Percentiles rank a stretch among this genome's conserved stretches.
phyloP scores from a whole-genome alignment of 2,888 invertebrate genomes.

The Leptinotarsa tumamoca region DNA sequence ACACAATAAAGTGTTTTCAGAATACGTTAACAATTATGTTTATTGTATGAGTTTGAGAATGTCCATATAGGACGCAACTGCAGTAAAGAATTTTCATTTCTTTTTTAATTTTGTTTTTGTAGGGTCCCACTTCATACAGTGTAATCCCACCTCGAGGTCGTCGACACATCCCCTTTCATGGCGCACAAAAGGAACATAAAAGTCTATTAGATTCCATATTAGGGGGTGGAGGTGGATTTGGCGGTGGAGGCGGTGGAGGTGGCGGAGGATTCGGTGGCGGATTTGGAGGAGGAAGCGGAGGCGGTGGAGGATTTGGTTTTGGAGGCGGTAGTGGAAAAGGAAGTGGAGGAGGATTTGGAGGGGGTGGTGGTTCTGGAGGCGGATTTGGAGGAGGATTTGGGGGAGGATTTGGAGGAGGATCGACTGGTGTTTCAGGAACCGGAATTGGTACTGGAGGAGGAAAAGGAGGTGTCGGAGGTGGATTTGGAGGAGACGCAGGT shows the following conservation, averaged over 20 bases:
- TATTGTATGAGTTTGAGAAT: too few species aligned
- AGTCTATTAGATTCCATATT: slow-evolving; percentile 59
- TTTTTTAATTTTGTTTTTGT: background rate
- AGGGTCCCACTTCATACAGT: background rate
- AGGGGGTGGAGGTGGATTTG: slow-evolving; percentile 23
- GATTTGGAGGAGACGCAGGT: slow-evolving; percentile 1
- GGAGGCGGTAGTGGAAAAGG: slow-evolving; percentile 33
- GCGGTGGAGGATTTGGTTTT: slow-evolving; percentile 32
- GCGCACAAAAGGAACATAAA: slow-evolving; percentile 9
- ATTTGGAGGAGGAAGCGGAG: slow-evolving; percentile 33
- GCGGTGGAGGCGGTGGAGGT: slow-evolving; percentile 30
- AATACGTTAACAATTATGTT: background rate
- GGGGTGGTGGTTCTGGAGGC: slow-evolving; percentile 17
- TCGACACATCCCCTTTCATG: background rate
- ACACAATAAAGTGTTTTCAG: too few species aligned
- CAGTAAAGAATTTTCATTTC: too few species aligned
- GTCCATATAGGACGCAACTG: too few species aligned
- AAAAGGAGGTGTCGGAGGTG: slow-evolving; percentile 5
- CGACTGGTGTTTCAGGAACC: background rate
- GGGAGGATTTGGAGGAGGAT: slow-evolving; percentile 5
- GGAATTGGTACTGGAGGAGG: background rate
- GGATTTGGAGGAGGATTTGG: slow-evolving; percentile 35
- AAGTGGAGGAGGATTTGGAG: slow-evolving; percentile 28
- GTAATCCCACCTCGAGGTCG: background rate
- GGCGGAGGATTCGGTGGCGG: slow-evolving; percentile 33